Evolutionary conservation across 1,140 invertebrate genomes (phyloP).

Genomic region (Pachyrhynchus sulphureomaculatus): DNA sequence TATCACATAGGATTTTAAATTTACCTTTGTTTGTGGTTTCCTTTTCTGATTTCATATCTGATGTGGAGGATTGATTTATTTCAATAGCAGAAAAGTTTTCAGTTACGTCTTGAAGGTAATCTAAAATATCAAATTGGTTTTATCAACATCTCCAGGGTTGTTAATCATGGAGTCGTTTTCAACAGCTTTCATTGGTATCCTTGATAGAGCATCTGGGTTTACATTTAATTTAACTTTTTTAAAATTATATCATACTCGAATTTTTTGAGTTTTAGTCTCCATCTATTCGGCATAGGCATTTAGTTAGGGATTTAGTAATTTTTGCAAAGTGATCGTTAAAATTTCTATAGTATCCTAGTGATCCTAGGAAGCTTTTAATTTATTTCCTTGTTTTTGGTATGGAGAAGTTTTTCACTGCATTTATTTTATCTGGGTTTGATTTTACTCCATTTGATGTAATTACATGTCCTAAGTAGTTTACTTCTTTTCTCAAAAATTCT

Average conservation of each 20-base stretch:
- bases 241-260: not conserved
- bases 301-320: not conserved
- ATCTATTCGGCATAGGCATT: not conserved
- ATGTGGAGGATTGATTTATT: no score
- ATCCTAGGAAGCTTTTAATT: not conserved
- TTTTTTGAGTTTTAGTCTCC: not conserved
- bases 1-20: no score
- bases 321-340: not conserved
- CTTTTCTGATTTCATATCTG: no score
- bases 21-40: no score
- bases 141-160: no score
- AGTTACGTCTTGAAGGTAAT: no score
- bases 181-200: not conserved
- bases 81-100: not conserved
- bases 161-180: no score
- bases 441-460: conserved; percentile 46
- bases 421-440: conserved; percentile 47
- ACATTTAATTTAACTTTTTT: not conserved
- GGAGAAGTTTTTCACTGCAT: not conserved
- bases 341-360: not conserved
- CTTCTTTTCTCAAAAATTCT: no score
- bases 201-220: not conserved
- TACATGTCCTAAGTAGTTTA: conserved; percentile 51
- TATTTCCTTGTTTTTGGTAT: not conserved
- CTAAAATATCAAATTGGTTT: no score